Conservation (phyloP, 1,140 invertebrate genomes). For the Nasonia giraulti region DNA sequence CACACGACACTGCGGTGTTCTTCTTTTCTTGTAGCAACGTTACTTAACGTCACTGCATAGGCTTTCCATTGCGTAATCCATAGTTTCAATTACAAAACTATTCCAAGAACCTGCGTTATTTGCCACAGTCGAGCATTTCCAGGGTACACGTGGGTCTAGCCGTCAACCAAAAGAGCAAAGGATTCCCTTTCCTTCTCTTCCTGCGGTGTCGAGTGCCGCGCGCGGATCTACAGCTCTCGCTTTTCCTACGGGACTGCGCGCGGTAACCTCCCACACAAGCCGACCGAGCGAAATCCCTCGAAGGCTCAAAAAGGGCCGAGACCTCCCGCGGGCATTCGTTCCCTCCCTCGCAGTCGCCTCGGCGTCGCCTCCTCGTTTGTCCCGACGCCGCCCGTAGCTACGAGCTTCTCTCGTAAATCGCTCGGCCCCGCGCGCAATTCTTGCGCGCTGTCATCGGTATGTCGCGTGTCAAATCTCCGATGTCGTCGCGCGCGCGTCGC, state of each 20-base stretch:
- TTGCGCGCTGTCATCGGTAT: conserved; percentile 55
- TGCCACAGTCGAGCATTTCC: background rate
- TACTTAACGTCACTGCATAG: background rate
- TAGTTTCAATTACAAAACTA: background rate
- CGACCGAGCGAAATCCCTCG: conserved; percentile 11
- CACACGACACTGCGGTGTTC: too few species aligned
- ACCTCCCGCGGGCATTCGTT: conserved; percentile 53
- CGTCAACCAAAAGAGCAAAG: conserved; percentile 1
- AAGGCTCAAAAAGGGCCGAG: conserved; percentile 31
- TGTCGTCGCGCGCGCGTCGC: conserved; percentile 58
- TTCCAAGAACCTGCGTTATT: background rate
- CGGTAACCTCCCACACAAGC: background rate
- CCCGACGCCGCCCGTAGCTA: background rate
- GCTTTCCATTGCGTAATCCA: background rate
- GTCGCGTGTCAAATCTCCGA: conserved; percentile 61
- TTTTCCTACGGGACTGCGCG: background rate
- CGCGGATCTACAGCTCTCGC: background rate
- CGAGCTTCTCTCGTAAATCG: conserved; percentile 54
- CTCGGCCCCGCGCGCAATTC: conserved; percentile 20
- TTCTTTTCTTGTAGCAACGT: too few species aligned
- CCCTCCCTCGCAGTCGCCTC: conserved; percentile 2
- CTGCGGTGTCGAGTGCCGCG: conserved; percentile 19
- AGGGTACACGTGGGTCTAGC: background rate
- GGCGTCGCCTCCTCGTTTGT: conserved; percentile 37
- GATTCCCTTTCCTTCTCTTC: background rate